Conservation (phyloP, 2,888 invertebrate genomes). For the Helobdella robusta region DNA sequence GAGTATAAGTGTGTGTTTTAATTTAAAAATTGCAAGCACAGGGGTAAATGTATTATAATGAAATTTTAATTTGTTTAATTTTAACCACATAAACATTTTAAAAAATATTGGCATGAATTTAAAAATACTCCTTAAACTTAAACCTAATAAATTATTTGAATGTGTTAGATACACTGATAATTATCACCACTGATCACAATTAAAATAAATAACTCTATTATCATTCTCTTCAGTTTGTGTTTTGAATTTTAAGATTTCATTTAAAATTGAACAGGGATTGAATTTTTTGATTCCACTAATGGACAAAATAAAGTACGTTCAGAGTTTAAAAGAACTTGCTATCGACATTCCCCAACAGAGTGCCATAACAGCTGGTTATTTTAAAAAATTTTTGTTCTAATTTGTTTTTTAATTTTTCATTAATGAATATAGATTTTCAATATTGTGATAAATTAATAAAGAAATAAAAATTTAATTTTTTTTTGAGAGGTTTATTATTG, state of each 20-base stretch:
- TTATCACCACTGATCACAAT: too few species aligned
- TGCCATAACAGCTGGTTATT: conserved; percentile 74
- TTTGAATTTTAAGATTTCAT: too few species aligned
- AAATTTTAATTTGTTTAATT: too few species aligned
- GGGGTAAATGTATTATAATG: too few species aligned
- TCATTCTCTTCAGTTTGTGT: too few species aligned
- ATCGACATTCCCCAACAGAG: conserved; percentile 98
- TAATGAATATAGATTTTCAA: too few species aligned
- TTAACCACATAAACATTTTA: too few species aligned
- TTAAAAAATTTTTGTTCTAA: background rate
- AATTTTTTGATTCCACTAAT: conserved; percentile 82
- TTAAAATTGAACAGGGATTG: conserved; percentile 60
- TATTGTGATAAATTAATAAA: background rate
- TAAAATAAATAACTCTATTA: too few species aligned
- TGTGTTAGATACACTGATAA: too few species aligned
- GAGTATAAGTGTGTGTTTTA: too few species aligned
- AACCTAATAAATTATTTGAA: too few species aligned
- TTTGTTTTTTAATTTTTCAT: conserved; percentile 5
- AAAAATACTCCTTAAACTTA: background rate
- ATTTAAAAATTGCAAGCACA: too few species aligned
- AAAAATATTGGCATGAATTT: background rate
- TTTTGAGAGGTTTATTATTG: background rate
- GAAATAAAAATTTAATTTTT: background rate
- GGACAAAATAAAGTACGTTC: conserved; percentile 90
- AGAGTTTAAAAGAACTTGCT: conserved; percentile 95